These are phyloP conservation scores for Acleris emargana DNA, from an alignment of 2,888 invertebrate genomes.

Conservation along the genomic window DNA sequence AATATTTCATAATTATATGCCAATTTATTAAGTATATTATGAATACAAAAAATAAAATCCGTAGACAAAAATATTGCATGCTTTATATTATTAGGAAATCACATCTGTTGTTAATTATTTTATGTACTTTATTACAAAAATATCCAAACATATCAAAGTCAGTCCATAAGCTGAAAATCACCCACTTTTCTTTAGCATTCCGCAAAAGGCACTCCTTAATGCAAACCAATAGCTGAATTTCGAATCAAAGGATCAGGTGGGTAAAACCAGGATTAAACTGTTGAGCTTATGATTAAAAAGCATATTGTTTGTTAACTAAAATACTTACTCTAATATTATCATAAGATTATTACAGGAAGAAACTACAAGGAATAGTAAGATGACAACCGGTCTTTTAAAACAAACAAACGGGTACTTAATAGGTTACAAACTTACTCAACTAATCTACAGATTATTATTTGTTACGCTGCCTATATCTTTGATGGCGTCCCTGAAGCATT, in stretches of 20 bases:
- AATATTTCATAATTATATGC: constrained; percentile 27
- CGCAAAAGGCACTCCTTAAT: constrained; percentile 74
- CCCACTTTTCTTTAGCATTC: constrained; percentile 55
- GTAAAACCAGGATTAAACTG: constrained; percentile 45
- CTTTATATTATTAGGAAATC: constrained; percentile 45
- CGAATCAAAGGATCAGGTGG: constrained; percentile 23
- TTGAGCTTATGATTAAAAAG: constrained; percentile 53
- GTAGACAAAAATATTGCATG: constrained; percentile 58
- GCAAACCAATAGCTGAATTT: constrained; percentile 52
- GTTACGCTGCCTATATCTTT: constrained; percentile 53
- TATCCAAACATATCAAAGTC: constrained; percentile 70
- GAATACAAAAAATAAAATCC: constrained; percentile 43
- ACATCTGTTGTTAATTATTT: constrained; percentile 46
- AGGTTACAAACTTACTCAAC: constrained; percentile 48
- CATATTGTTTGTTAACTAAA: constrained; percentile 46
- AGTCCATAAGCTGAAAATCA: constrained; percentile 66
- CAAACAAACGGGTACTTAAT: constrained; percentile 52
- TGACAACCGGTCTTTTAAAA: constrained; percentile 50
- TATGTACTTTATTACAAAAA: constrained; percentile 60
- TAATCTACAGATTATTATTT: constrained; percentile 50
- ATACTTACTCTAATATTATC: constrained; percentile 58
- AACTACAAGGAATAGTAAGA: constrained; percentile 63
- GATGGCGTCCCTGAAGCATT: constrained; percentile 49
- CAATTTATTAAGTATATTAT: constrained; percentile 21
- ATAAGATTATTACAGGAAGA: constrained; percentile 67